Evolutionary conservation across 2,888 invertebrate species (phyloP).

Genomic region (Dicroscelio sp.): DNA sequence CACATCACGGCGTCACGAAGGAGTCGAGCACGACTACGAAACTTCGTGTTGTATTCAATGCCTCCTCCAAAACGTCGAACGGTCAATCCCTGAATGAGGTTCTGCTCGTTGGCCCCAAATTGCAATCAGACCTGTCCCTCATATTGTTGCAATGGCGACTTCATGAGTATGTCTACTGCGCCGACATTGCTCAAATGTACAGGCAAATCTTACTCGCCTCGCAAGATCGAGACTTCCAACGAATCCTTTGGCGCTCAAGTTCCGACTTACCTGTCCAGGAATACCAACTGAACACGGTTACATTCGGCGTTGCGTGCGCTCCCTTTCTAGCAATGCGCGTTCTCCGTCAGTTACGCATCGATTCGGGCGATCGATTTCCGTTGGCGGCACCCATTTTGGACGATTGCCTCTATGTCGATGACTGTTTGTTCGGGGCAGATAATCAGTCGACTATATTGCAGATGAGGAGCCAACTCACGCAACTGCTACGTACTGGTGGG

Average conservation of each 20-base stretch:
- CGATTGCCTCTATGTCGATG: neutral
- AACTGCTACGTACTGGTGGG: too few relatives aligned
- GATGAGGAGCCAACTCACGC: too few relatives aligned
- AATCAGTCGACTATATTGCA: too few relatives aligned
- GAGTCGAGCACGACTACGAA: neutral
- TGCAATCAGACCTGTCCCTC: neutral
- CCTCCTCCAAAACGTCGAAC: neutral
- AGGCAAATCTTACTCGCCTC: neutral
- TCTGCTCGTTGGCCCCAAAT: neutral
- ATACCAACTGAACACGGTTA: constrained; percentile 4
- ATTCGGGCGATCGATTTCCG: neutral
- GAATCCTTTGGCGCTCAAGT: neutral
- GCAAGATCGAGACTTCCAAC: constrained; percentile 2
- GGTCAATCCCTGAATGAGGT: neutral
- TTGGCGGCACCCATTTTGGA: neutral
- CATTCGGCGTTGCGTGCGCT: constrained; percentile 6
- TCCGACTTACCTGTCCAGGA: neutral
- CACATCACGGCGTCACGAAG: constrained; percentile 3
- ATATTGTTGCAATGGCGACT: neutral
- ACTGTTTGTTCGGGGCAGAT: constrained; percentile 23
- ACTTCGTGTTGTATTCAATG: constrained; percentile 10
- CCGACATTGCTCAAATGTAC: constrained; percentile 32
- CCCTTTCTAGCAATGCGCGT: constrained; percentile 6
- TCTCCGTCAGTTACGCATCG: neutral
- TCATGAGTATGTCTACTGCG: neutral